Percentiles rank a stretch among this genome's conserved stretches.
These are phyloP conservation scores for Gallinago jamesoni DNA, from an alignment of 2,113 vertebrate genomes.

Conservation along the genomic window DNA sequence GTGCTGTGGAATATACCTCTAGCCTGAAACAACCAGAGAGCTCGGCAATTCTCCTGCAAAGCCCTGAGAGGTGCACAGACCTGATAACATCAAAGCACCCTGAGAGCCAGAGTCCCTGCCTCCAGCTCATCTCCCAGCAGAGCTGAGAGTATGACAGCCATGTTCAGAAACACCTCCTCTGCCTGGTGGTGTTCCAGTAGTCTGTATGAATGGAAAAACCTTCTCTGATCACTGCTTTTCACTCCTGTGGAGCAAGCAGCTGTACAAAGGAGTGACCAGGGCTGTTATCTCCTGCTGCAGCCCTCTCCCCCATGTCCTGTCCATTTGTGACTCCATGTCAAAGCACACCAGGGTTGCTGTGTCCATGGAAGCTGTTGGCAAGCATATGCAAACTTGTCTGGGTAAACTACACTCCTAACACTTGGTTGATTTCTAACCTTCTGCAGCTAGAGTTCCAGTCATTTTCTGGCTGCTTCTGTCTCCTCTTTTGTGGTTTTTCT, in stretches of 20 bases:
- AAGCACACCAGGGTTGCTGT: background rate
- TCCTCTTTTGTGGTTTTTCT: background rate
- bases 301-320: background rate
- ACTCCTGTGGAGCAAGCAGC: background rate
- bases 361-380: background rate
- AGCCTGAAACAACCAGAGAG: background rate
- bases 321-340: background rate
- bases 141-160: background rate
- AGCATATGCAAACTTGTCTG: background rate
- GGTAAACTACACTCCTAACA: background rate
- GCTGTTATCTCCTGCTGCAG: background rate
- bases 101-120: background rate
- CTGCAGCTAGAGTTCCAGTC: background rate
- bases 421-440: background rate
- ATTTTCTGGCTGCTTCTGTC: background rate
- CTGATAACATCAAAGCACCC: background rate
- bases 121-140: background rate
- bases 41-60: background rate
- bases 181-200: background rate
- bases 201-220: background rate
- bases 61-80: background rate
- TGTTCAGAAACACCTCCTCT: background rate
- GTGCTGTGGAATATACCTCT: background rate
- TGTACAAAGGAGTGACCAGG: background rate
- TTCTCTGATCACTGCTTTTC: background rate